Conservation (phyloP, 2,888 invertebrate genomes). For the Chloroclysta siterata region DNA sequence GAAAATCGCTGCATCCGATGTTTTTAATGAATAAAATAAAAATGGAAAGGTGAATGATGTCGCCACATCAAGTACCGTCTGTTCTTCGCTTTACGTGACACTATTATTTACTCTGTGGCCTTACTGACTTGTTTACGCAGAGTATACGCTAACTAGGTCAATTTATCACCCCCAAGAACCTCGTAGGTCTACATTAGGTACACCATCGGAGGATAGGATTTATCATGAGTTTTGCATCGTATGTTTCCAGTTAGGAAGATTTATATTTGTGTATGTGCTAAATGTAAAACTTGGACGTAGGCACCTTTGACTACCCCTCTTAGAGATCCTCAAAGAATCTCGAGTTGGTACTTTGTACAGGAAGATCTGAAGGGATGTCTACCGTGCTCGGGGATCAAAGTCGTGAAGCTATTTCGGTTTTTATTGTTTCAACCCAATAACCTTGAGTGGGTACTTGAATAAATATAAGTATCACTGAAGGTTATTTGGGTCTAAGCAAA, state of each 20-base stretch:
- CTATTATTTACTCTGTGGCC: background rate
- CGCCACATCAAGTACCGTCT: background rate
- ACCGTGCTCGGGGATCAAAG: too few species aligned
- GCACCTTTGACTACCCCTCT: too few species aligned
- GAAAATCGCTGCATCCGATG: too few species aligned
- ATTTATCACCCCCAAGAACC: conserved; percentile 1
- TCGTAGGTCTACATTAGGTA: background rate
- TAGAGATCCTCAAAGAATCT: too few species aligned
- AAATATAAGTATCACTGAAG: too few species aligned
- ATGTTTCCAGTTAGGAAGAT: conserved; percentile 33
- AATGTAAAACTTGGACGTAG: too few species aligned
- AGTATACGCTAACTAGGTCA: conserved; percentile 1
- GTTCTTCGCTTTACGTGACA: background rate
- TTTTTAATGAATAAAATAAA: background rate
- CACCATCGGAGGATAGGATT: background rate
- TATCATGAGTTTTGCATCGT: conserved; percentile 20
- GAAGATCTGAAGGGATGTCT: too few species aligned
- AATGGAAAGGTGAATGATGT: background rate
- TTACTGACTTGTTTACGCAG: background rate
- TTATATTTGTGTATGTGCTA: background rate
- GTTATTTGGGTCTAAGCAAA: too few species aligned
- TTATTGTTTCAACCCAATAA: too few species aligned
- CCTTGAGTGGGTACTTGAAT: too few species aligned
- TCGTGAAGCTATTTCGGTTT: too few species aligned
- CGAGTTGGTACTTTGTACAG: too few species aligned